phyloP scores from a whole-genome alignment of 2,888 invertebrate species.

The Brenthis ino region DNA sequence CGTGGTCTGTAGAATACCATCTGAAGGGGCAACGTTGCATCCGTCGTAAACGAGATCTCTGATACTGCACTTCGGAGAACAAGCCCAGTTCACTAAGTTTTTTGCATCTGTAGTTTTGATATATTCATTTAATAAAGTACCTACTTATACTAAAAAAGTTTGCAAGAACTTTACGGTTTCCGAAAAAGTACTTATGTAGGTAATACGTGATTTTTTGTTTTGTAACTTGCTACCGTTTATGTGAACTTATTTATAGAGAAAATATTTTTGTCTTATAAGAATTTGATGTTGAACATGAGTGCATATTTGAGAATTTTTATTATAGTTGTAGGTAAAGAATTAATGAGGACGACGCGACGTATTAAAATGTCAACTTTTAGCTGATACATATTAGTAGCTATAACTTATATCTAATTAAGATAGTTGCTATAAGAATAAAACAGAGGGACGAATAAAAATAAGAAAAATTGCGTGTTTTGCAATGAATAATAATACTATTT shows the following conservation, averaged over 20 bases:
- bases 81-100: slow-evolving; percentile 55
- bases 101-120: slow-evolving; percentile 43
- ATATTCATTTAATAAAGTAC: not conserved
- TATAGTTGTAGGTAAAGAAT: too few species aligned
- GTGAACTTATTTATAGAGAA: too few species aligned
- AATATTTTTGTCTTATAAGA: too few species aligned
- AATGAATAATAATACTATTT: slow-evolving; percentile 58
- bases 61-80: slow-evolving; percentile 74
- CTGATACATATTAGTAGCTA: too few species aligned
- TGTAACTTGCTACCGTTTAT: too few species aligned
- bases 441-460: not conserved
- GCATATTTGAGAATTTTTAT: too few species aligned
- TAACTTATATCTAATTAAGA: too few species aligned
- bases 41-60: slow-evolving; percentile 66
- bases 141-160: too few species aligned
- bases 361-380: too few species aligned
- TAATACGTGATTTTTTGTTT: not conserved
- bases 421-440: not conserved
- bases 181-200: not conserved
- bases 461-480: not conserved
- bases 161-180: not conserved
- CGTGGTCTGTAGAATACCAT: slow-evolving; percentile 50
- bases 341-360: too few species aligned
- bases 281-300: too few species aligned
- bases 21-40: slow-evolving; percentile 69